These are phyloP conservation scores for Anomalospiza imberbis DNA, from an alignment of 2,797 vertebrate genomes.

Conservation along the genomic window DNA sequence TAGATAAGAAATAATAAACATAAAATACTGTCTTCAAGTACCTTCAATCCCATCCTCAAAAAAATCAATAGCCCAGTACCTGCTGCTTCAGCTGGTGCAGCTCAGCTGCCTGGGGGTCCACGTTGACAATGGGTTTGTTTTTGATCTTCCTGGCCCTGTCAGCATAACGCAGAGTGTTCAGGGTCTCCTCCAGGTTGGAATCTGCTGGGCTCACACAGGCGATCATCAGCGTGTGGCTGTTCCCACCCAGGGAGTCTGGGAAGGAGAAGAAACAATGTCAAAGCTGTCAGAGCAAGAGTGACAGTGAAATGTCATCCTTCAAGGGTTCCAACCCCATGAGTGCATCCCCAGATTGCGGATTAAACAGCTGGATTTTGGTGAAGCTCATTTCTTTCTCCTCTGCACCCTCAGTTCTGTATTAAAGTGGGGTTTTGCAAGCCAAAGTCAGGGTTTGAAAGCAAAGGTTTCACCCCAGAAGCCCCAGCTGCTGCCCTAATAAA, in stretches of 20 bases:
- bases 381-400: not conserved
- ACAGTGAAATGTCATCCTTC: not conserved
- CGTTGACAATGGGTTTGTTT: conserved; percentile 91
- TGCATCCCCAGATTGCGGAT: not conserved
- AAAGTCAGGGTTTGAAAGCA: not conserved
- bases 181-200: conserved; percentile 95
- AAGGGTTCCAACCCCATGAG: not conserved
- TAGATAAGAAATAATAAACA: no score
- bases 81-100: conserved; percentile 86
- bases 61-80: conserved; percentile 68
- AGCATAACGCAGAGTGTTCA: conserved; percentile 93
- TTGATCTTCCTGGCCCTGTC: conserved; percentile 97
- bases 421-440: not conserved
- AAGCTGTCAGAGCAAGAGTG: not conserved
- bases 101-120: conserved; percentile 88
- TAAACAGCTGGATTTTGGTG: not conserved
- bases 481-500: not conserved
- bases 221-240: conserved; percentile 97
- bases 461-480: not conserved
- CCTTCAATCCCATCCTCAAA: no score
- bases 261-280: not conserved
- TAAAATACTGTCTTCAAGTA: no score
- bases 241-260: conserved; percentile 93
- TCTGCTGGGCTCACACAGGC: conserved; percentile 95
- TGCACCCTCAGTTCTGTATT: not conserved